These are phyloP conservation scores for Plecotus auritus DNA, from an alignment of 2,113 vertebrate species.

Conservation along the genomic window DNA sequence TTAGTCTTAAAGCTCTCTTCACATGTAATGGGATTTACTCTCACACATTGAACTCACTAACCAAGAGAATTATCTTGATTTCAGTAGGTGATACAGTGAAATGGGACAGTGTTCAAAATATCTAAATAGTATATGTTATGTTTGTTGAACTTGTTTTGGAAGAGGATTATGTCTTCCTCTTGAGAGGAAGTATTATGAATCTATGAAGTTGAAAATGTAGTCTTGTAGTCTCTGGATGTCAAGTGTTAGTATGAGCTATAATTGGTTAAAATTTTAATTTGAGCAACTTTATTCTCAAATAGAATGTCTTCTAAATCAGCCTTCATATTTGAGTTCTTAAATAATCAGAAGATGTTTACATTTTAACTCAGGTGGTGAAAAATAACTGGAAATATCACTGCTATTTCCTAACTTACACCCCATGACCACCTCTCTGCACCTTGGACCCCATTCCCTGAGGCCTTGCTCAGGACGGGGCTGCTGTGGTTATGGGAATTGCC, in stretches of 20 bases:
- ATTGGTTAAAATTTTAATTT: not conserved
- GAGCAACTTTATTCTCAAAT: not conserved
- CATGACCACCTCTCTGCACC: no score
- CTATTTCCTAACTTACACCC: not conserved
- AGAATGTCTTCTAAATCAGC: not conserved
- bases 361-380: not conserved
- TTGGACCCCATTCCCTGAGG: rapidly evolving
- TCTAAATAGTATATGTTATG: not conserved
- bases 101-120: not conserved
- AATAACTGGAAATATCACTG: not conserved
- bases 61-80: not conserved
- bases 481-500: rapidly evolving
- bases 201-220: not conserved
- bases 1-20: not conserved
- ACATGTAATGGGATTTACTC: not conserved
- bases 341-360: not conserved
- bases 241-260: not conserved
- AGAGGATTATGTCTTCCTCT: not conserved
- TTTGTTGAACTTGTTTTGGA: not conserved
- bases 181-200: no score
- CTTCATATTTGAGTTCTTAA: not conserved
- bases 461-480: rapidly evolving
- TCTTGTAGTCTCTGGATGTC: not conserved
- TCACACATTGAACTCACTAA: not conserved
- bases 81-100: not conserved